These are phyloP conservation scores for Orchestes rusci DNA, from an alignment of 2,888 invertebrate species.

Conservation along the genomic window DNA sequence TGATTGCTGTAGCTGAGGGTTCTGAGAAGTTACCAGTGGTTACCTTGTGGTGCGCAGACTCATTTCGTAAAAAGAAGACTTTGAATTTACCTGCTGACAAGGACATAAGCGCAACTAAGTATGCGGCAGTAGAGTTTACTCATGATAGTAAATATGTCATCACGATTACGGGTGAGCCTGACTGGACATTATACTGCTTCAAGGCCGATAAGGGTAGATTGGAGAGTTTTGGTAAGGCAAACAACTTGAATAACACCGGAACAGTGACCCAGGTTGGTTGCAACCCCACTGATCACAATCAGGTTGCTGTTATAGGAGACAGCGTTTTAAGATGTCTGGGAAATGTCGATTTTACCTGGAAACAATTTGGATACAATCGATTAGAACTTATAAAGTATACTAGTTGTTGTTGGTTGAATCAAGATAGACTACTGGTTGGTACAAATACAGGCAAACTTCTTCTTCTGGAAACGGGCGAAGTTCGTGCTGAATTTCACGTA, in stretches of 20 bases:
- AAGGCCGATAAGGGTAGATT: slow-evolving; percentile 77
- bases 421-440: slow-evolving; percentile 77
- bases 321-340: slow-evolving; percentile 68
- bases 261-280: slow-evolving; percentile 60
- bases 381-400: slow-evolving; percentile 68
- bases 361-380: slow-evolving; percentile 79
- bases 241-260: slow-evolving; percentile 61
- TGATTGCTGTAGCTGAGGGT: slow-evolving; percentile 57
- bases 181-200: slow-evolving; percentile 74
- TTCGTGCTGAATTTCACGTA: slow-evolving; percentile 61
- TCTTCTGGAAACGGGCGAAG: slow-evolving; percentile 78
- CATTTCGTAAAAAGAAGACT: slow-evolving; percentile 64
- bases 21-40: slow-evolving; percentile 48
- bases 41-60: slow-evolving; percentile 63
- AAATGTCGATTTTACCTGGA: slow-evolving; percentile 69
- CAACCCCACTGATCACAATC: slow-evolving; percentile 70
- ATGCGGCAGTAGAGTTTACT: slow-evolving; percentile 68
- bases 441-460: slow-evolving; percentile 69
- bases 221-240: slow-evolving; percentile 65
- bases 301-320: slow-evolving; percentile 58
- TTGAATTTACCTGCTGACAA: slow-evolving; percentile 44
- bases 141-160: slow-evolving; percentile 75
- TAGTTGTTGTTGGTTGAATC: slow-evolving; percentile 72
- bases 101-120: slow-evolving; percentile 49
- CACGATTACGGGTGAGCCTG: slow-evolving; percentile 75